Conservation (phyloP, 2,797 vertebrate genomes). For the Onychomys torridus region DNA sequence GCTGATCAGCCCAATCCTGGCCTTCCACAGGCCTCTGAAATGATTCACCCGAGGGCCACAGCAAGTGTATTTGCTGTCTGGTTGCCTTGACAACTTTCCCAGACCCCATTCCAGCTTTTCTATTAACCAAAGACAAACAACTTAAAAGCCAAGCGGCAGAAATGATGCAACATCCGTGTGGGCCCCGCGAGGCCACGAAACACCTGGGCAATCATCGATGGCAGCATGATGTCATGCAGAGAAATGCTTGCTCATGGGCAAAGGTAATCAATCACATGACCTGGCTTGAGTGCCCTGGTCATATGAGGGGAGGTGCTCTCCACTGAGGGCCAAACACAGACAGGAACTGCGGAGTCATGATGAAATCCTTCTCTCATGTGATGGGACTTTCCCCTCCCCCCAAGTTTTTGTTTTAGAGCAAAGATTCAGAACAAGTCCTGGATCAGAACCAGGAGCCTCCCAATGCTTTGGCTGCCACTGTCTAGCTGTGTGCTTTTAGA, state of each 20-base stretch:
- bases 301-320: conserved; percentile 76
- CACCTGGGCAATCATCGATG: conserved; percentile 71
- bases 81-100: conserved; percentile 22
- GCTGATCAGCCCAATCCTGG: neutral
- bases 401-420: conserved; percentile 68
- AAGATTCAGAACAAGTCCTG: conserved; percentile 64
- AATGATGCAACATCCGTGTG: conserved; percentile 78
- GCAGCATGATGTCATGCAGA: conserved; percentile 64
- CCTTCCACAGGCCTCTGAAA: neutral
- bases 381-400: conserved; percentile 73
- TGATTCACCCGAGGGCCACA: neutral
- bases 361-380: conserved; percentile 70
- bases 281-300: conserved; percentile 70
- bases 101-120: neutral
- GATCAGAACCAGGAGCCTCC: conserved; percentile 8
- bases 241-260: conserved; percentile 67
- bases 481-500: neutral
- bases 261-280: conserved; percentile 67
- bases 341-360: conserved; percentile 78
- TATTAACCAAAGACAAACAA: conserved; percentile 65
- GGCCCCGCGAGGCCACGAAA: conserved; percentile 71
- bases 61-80: neutral
- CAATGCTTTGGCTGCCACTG: neutral
- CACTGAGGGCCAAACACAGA: conserved; percentile 73
- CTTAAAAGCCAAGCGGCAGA: conserved; percentile 43